Evolutionary conservation across 2,113 vertebrate species (phyloP), one percentile per base, ranked within the genome.

Genomic region (Chaetorhynchus papuensis): DNA sequence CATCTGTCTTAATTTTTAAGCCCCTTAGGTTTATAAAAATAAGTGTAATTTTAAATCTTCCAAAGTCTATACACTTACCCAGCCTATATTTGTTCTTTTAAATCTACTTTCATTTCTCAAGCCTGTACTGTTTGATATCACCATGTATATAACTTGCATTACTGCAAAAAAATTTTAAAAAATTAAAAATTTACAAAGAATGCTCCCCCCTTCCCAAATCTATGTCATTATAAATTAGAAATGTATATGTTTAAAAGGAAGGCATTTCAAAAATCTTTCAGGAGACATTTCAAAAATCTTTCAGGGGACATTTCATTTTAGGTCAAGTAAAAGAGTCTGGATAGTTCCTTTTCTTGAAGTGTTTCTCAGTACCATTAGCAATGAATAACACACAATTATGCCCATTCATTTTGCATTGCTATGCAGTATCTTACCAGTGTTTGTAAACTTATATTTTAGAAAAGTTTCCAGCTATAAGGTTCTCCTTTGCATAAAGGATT

Each of bases 141-240:
- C 16, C 18, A 61, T 16, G 33, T n/a, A 56, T 15, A 14, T 30
- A 70, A 64, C 11, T 45, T 26, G 5, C 5, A 59, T 21, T 64
- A 71, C 18, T 82, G 47, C 5, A 7, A 63, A 83, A 24, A 41
- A 18, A 15, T 14, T 2, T 23, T 3, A 5, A 47, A 71, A 60
- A 68, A 33, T 4, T 9, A 20, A 47, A 52, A 75, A 66, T 23
- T 1, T 6, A 37, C 2, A 28, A 13, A 41, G 7, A 42, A 44
- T 59, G 5, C 33, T 28, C 12, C 23, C 13, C 5, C 4, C 0
- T 2, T 11, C 8, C 10, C 6, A 24, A n/a, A 42, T 5, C 4
- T 59, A 11, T 61, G 20, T 49, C 13, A 81, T 4, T 57, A 16
- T 61, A 72, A 49, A 91, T 57, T 69, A 77, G 50, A 83, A 83